Evolutionary conservation across 2,113 vertebrate species (phyloP), one percentile per base, ranked within the genome.

Genomic region (Sigmodon hispidus): DNA sequence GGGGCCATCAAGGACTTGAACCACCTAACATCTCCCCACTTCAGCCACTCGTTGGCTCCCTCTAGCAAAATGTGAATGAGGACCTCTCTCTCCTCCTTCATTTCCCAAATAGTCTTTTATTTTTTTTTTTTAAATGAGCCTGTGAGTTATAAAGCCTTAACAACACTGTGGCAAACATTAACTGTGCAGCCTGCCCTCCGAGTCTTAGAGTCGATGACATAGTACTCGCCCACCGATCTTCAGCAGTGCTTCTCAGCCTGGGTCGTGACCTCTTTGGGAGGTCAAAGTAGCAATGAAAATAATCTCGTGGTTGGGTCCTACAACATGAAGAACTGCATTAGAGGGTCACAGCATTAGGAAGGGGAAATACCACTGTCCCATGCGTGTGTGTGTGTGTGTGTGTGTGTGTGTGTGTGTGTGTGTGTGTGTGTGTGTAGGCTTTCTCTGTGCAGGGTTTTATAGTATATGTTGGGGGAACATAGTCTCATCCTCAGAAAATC

Each of bases 61-160:
- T 52, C 57, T 87, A 79, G 13, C 34, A 29, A 73, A 95, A 84
- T 45, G 31, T 88, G 52, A 89, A 90, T n/a, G 21, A 65, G 94
- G 50, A 61, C n/a, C 36, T 63, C 21, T 50, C 26, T 43, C 4
- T 36, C 1, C 0, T 36, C 12, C 26, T 89, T 59, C 0, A 10
- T 48, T 79, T 29, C 70, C 40, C 31, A 92, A 87, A 79, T n/a
- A 31, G n/a, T n/a, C n/a, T n/a, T n/a, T n/a, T n/a, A n/a, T n/a
- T n/a, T n/a, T n/a, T n/a, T n/a, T n/a, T n/a, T n/a, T n/a, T n/a
- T n/a, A 80, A 89, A 84, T 40, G 17, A 93, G 57, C 8, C 59
- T 61, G 69, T 65, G 57, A 76, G 29, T 26, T 67, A 22, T 52
- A 63, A 73, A 92, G 63, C 31, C 94, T 84, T 50, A 21, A 72